Evolutionary conservation across 2,888 invertebrate genomes (phyloP), one percentile per base, ranked within the genome.

Genomic region (Acronicta aceris): DNA sequence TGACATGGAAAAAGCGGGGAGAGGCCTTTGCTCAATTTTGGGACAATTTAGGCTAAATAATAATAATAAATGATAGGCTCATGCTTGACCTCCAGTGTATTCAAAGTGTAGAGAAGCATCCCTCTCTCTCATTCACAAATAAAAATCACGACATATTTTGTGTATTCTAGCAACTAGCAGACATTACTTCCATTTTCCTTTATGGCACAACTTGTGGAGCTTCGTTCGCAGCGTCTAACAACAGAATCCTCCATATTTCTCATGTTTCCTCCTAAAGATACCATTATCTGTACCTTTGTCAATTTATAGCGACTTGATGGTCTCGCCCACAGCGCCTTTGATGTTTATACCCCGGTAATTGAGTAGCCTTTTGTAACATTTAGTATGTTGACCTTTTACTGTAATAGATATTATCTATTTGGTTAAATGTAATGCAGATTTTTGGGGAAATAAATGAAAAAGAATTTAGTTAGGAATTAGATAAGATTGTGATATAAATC

Each of bases 241-340:
- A n/a, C 38, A 38, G 38, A 38, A n/a, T 13, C 7, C 38, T 8
- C n/a, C 9, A 12, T 45, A 17, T 45, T 55, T 15, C 60, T 51
- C 13, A 67, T 54, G 50, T 71, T 63, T 64, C 42, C 53, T 59
- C 15, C 27, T 54, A 56, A 65, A 50, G 58, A 61, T 45, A 59
- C 61, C 51, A 71, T 64, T 73, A 58, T 33, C 51, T 45, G n/a
- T 46, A 59, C 67, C 71, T 74, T 72, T 67, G 67, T 63, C 74
- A 70, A 74, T 67, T 68, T 69, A 42, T 69, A 55, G 50, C 56
- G 57, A 45, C 4, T 51, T 65, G 59, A 75, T 67, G 65, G 49
- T 21, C 36, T 47, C 53, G 43, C 65, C 62, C 58, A 65, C 55
- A 12, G 33, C 8, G 21, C 46, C 78, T 76, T 74, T 77, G 75